phyloP scores from a whole-genome alignment of 2,113 vertebrate species.

The Macaca fascicularis region T2T-MFA8v1.1 NC_088375.1:73939001-73939500 shows the following conservation, averaged over 20 bases:
- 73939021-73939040: neutral
- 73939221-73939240: no score
- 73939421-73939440: neutral
- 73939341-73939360: neutral
- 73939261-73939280: neutral
- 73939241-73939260: neutral
- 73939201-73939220: neutral
- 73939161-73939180: neutral
- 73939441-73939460: neutral
- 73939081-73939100: neutral
- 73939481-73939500: neutral
- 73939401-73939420: neutral
- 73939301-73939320: neutral
- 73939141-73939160: neutral
- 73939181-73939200: neutral
- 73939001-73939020: neutral
- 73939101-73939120: neutral
- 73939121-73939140: neutral
- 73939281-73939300: neutral
- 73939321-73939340: neutral
- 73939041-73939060: neutral
- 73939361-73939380: no score
- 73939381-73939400: neutral
- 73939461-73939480: neutral
- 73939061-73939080: neutral